phyloP scores from a whole-genome alignment of 2,113 vertebrate genomes.

The Glaucidium brasilianum region DNA sequence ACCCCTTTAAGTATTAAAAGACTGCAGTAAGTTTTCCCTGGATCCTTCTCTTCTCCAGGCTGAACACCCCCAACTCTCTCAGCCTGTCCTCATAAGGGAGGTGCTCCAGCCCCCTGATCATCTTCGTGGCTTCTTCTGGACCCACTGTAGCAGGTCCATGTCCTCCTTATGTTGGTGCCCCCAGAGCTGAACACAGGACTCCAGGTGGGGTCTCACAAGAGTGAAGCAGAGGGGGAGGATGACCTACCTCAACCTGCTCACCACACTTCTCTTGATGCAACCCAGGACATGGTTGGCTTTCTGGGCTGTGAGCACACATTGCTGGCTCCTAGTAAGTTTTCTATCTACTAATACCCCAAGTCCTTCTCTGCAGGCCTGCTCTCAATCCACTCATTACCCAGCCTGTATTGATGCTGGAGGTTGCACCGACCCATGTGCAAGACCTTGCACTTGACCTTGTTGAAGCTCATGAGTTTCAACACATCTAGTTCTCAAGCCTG shows the following conservation, averaged over 20 bases:
- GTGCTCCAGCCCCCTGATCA: not conserved
- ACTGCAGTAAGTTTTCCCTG: not conserved
- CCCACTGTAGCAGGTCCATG: not conserved
- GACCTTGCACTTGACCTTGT: not conserved
- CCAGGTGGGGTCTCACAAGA: not conserved
- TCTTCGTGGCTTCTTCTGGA: not conserved
- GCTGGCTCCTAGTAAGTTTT: not conserved
- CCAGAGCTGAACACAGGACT: not conserved
- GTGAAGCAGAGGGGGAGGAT: not conserved
- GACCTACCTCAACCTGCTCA: not conserved
- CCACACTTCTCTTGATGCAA: not conserved
- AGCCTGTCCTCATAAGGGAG: not conserved
- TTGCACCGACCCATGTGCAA: not conserved
- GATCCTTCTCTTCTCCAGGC: not conserved
- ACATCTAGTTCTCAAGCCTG: not conserved
- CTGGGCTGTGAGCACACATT: not conserved
- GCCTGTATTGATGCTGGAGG: not conserved
- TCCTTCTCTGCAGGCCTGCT: not conserved
- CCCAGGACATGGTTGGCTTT: not conserved
- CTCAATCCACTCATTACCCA: not conserved
- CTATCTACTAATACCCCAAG: not conserved
- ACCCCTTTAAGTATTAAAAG: not conserved
- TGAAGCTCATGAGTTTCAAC: not conserved
- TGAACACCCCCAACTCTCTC: not conserved
- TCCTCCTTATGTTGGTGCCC: not conserved